A percentile compares a stretch with the other conserved stretches of the same genome.
Evolutionary conservation across 1,140 invertebrate species (phyloP).

Genomic region (Apis mellifera): DNA sequence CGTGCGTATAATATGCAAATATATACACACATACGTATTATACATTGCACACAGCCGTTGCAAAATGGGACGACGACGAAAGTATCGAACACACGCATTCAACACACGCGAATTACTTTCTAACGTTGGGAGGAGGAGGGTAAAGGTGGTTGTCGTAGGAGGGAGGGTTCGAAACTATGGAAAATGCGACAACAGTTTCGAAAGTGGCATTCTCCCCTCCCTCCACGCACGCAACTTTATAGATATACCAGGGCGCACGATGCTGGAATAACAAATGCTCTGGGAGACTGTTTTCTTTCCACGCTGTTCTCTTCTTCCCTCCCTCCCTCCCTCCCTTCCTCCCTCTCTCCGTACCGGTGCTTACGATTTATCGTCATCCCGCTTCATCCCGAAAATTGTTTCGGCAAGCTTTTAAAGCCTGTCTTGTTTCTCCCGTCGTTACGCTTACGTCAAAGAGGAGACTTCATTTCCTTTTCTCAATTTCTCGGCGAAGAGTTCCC

Average conservation of each 20-base stretch:
- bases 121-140: slow-evolving; percentile 1
- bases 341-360: slow-evolving; percentile 2
- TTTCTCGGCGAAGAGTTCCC: slow-evolving; percentile 4
- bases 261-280: slow-evolving; percentile 67
- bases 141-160: too few relatives aligned
- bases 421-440: slow-evolving; percentile 35
- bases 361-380: slow-evolving; percentile 63
- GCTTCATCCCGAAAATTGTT: slow-evolving; percentile 68
- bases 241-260: slow-evolving; percentile 59
- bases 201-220: slow-evolving; percentile 57
- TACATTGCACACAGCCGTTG: neutral
- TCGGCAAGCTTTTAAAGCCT: slow-evolving; percentile 67
- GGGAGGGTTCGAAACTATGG: neutral
- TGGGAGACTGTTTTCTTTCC: slow-evolving; percentile 61
- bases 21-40: neutral
- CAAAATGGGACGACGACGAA: neutral
- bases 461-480: slow-evolving; percentile 42
- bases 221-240: slow-evolving; percentile 61
- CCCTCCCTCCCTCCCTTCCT: too few relatives aligned
- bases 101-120: slow-evolving; percentile 45
- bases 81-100: slow-evolving; percentile 37
- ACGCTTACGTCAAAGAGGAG: slow-evolving; percentile 34
- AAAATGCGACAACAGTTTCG: slow-evolving; percentile 59
- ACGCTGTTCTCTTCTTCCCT: slow-evolving; percentile 27
- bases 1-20: slow-evolving; percentile 6